Evolutionary conservation across 2,888 invertebrate species (phyloP), one percentile per base, ranked within the genome.

Genomic region (Drosophila falleni): DNA sequence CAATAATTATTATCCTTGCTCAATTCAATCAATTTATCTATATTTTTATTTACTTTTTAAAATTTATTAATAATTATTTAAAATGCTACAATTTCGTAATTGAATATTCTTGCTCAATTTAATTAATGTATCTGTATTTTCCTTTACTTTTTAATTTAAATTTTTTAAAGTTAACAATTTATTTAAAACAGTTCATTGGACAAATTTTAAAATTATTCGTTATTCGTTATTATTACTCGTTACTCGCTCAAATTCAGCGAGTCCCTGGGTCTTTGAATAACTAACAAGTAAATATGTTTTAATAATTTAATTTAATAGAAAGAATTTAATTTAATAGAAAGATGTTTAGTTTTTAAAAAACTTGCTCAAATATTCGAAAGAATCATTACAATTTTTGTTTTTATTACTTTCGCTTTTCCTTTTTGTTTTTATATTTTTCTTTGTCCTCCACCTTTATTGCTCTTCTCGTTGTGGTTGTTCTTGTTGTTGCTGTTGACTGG

Each of bases 401-500:
- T 9, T 16, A 16, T 42, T 39, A 8, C 1, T 42, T 19, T 19
- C 13, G 13, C 0, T 46, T n/a, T n/a, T 46, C 3, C 16, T n/a
- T 16, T 44, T 31, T 11, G 13, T 9, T n/a, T 11, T 42, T n/a
- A n/a, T n/a, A n/a, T n/a, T n/a, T n/a, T n/a, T n/a, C n/a, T n/a
- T n/a, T n/a, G n/a, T n/a, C 13, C 13, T 4, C 11, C n/a, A n/a
- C n/a, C n/a, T n/a, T 46, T 11, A 13, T 3, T 33, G 31, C 50
- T 13, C 19, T 15, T 31, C 1, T 39, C 59, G 26, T 26, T 50
- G 41, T 41, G 51, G 35, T 8, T 37, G 37, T 37, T 37, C n/a
- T 37, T 65, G 16, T 41, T 51, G 19, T 31, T 51, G 33, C 37
- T 49, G 13, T 16, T n/a, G 6, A 39, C 13, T 44, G 55, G 16